Conservation (phyloP, 2,888 invertebrate species). For the Ennomos fuscantarius region DNA sequence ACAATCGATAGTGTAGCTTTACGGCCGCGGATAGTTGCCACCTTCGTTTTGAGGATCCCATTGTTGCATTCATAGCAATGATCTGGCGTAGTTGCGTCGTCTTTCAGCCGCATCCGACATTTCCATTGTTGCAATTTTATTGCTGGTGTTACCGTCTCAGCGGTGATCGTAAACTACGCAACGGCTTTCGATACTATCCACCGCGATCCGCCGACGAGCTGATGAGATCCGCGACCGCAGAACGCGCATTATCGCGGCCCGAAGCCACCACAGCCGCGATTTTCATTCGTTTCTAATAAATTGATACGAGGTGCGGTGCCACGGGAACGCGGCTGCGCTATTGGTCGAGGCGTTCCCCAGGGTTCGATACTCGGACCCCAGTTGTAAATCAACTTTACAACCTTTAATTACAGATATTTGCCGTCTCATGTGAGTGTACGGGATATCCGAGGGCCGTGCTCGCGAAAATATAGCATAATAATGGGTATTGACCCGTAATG, state of each 20-base stretch:
- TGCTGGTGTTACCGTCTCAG: conserved; percentile 81
- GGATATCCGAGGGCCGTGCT: conserved; percentile 81
- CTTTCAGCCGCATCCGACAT: conserved; percentile 80
- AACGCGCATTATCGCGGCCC: conserved; percentile 71
- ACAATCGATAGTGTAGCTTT: conserved; percentile 67
- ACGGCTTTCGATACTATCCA: conserved; percentile 77
- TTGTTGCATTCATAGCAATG: conserved; percentile 82
- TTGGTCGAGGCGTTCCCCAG: conserved; percentile 77
- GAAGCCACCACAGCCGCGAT: conserved; percentile 79
- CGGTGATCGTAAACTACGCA: conserved; percentile 79
- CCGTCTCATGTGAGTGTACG: conserved; percentile 80
- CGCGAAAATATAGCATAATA: conserved; percentile 85
- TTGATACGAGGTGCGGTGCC: conserved; percentile 76
- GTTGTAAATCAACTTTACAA: conserved; percentile 85
- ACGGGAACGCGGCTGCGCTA: conserved; percentile 59
- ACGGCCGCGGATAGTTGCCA: conserved; percentile 77
- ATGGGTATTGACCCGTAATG: conserved; percentile 85
- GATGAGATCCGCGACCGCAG: conserved; percentile 80
- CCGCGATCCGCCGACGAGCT: conserved; percentile 62
- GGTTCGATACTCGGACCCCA: conserved; percentile 75
- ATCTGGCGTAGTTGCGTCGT: conserved; percentile 76
- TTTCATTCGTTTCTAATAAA: conserved; percentile 84
- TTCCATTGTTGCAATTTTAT: conserved; percentile 84
- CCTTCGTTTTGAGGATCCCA: conserved; percentile 78
- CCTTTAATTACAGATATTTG: conserved; percentile 85